These are phyloP conservation scores for Drosophila atripex DNA, from an alignment of 2,888 invertebrate species.

Conservation along the genomic window DNA sequence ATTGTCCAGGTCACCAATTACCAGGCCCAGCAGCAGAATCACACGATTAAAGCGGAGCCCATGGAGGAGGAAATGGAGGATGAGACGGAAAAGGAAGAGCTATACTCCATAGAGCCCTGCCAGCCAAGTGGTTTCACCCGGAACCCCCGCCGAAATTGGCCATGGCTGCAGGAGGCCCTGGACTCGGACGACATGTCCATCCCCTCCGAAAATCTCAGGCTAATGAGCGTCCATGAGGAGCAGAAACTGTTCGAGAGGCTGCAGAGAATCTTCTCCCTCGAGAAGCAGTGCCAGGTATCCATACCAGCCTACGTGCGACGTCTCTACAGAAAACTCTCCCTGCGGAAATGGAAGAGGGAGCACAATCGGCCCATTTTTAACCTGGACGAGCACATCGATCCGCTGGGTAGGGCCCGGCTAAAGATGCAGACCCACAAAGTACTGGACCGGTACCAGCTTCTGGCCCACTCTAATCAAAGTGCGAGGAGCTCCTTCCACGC, in stretches of 20 bases:
- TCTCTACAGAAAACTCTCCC: slow-evolving; percentile 86
- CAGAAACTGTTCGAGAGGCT: slow-evolving; percentile 77
- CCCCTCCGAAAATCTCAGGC: slow-evolving; percentile 55
- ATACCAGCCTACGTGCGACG: slow-evolving; percentile 83
- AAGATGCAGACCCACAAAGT: slow-evolving; percentile 62
- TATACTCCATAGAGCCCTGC: slow-evolving; percentile 58
- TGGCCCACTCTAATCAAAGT: slow-evolving; percentile 65
- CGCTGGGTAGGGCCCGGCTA: slow-evolving; percentile 41
- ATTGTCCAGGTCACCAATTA: slow-evolving; percentile 83
- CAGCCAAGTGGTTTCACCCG: slow-evolving; percentile 83
- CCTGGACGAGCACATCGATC: slow-evolving; percentile 84
- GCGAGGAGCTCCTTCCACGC: slow-evolving; percentile 83
- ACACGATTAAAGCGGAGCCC: slow-evolving; percentile 60
- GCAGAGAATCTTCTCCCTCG: slow-evolving; percentile 70
- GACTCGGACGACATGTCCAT: slow-evolving; percentile 26
- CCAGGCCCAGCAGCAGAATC: slow-evolving; percentile 63
- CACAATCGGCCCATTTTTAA: slow-evolving; percentile 86
- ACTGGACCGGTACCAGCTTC: slow-evolving; percentile 82
- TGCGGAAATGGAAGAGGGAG: slow-evolving; percentile 86
- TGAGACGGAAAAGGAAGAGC: slow-evolving; percentile 27
- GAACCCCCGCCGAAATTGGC: slow-evolving; percentile 82
- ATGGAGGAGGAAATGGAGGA: slow-evolving; percentile 44
- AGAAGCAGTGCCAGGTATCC: slow-evolving; percentile 66
- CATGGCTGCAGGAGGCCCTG: slow-evolving; percentile 83
- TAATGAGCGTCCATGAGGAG: slow-evolving; percentile 82